Conservation (phyloP, 2,888 invertebrate genomes). For the Drosophila neotestacea region DNA sequence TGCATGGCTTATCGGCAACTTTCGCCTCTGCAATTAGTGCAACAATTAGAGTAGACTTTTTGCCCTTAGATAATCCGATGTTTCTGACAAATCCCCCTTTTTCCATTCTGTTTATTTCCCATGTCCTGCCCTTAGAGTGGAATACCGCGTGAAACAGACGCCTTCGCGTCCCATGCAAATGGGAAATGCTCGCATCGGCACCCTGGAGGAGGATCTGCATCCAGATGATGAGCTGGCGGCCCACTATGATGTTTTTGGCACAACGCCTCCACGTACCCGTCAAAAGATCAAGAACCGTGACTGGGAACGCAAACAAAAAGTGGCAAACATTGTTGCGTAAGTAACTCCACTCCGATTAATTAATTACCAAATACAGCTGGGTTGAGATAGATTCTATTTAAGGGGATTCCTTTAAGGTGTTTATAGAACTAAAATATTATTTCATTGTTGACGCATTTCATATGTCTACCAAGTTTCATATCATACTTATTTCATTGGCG, state of each 20-base stretch:
- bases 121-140: slow-evolving; percentile 69
- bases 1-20: slow-evolving; percentile 19
- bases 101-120: neutral
- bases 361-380: neutral
- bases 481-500: neutral
- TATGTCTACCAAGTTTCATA: neutral
- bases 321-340: slow-evolving; percentile 78
- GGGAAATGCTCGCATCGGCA: slow-evolving; percentile 51
- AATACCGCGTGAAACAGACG: slow-evolving; percentile 82
- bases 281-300: slow-evolving; percentile 88
- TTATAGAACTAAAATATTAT: neutral
- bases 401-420: neutral
- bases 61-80: neutral
- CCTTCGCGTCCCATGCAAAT: slow-evolving; percentile 70
- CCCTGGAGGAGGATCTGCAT: slow-evolving; percentile 79
- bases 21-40: slow-evolving; percentile 9
- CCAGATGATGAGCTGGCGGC: slow-evolving; percentile 85
- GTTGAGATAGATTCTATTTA: neutral
- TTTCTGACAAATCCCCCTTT: neutral
- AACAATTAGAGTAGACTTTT: neutral
- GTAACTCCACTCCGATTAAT: slow-evolving; percentile 38
- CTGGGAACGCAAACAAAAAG: slow-evolving; percentile 85
- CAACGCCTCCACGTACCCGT: slow-evolving; percentile 92
- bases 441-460: neutral
- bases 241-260: slow-evolving; percentile 89